phyloP scores from a whole-genome alignment of 2,113 vertebrate species.

The Gila orcuttii region DNA sequence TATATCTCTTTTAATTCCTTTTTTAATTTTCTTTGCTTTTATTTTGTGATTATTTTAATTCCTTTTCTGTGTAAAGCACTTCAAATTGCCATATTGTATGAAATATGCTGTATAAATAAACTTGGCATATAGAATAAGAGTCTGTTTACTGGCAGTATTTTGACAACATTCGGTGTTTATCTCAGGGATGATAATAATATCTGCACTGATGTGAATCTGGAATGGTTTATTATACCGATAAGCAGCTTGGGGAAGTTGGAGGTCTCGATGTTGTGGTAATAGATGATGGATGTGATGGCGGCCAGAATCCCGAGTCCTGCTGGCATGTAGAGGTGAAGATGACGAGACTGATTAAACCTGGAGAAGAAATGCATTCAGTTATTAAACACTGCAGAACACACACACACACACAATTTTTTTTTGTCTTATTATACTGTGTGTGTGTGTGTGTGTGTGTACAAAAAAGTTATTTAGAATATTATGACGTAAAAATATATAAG shows the following conservation, averaged over 20 bases:
- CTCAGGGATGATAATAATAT: not conserved
- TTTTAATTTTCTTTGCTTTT: too few relatives aligned
- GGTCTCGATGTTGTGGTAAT: constrained; percentile 99
- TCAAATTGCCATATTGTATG: too few relatives aligned
- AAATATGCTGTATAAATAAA: too few relatives aligned
- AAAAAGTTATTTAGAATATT: too few relatives aligned
- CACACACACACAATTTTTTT: not conserved
- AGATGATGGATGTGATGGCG: constrained; percentile 92
- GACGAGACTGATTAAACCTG: constrained; percentile 87
- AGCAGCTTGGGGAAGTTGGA: constrained; percentile 98
- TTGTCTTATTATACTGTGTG: too few relatives aligned
- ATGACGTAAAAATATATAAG: too few relatives aligned
- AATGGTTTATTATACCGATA: constrained; percentile 75
- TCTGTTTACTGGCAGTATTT: not conserved
- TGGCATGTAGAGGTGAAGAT: constrained; percentile 98
- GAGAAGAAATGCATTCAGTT: not conserved
- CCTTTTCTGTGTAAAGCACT: too few relatives aligned
- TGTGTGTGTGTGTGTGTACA: too few relatives aligned
- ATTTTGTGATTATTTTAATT: too few relatives aligned
- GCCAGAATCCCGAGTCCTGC: constrained; percentile 94
- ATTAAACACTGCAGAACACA: not conserved
- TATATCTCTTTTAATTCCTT: too few relatives aligned
- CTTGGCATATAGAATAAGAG: not conserved
- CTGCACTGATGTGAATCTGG: not conserved
- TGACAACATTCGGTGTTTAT: not conserved